Evolutionary conservation across 2,888 invertebrate species (phyloP).

Genomic region (Xestia xanthographa): DNA sequence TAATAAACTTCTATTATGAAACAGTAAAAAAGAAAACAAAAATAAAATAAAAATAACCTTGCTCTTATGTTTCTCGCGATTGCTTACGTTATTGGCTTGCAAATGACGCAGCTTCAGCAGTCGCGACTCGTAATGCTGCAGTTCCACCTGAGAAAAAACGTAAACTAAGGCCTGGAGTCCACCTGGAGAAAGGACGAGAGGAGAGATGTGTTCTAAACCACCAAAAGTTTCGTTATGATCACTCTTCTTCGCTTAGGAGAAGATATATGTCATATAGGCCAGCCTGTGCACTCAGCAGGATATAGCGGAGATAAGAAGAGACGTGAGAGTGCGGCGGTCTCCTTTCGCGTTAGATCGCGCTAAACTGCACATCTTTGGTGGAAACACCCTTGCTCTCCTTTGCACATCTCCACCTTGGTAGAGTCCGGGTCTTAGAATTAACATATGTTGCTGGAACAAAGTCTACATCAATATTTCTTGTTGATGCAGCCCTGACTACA

Average conservation of each 20-base stretch:
- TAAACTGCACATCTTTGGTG: not conserved
- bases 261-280: not conserved
- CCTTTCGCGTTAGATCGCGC: too few relatives aligned
- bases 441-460: not conserved
- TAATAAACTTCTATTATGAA: conserved; percentile 16
- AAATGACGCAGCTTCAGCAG: conserved; percentile 95
- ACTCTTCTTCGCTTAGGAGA: not conserved
- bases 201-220: not conserved
- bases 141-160: conserved; percentile 91
- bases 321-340: not conserved
- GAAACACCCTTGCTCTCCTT: not conserved
- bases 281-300: not conserved
- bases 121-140: conserved; percentile 96
- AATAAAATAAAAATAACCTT: conserved; percentile 83
- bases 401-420: not conserved
- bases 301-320: not conserved
- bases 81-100: conserved; percentile 95
- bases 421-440: not conserved
- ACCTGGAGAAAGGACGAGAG: not conserved
- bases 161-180: not conserved
- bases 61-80: conserved; percentile 92
- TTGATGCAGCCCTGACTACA: not conserved
- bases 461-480: not conserved
- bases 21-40: not conserved
- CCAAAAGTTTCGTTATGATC: too few relatives aligned